Evolutionary conservation across 2,888 invertebrate genomes (phyloP), one percentile per base, ranked within the genome.

Genomic region (Ichneumon xanthorius): DNA sequence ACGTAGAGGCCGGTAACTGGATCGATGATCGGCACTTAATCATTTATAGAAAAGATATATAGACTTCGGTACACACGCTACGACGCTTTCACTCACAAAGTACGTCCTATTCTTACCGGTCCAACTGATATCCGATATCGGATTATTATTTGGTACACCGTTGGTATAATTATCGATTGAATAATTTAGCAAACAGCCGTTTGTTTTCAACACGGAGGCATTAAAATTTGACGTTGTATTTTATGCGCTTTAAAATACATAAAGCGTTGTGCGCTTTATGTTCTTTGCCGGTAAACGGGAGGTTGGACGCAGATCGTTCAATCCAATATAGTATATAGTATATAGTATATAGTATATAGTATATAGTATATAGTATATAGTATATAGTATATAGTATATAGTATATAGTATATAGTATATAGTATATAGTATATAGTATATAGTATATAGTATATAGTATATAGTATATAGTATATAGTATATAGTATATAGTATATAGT

Each of bases 21-120:
- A 85, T 85, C 85, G 85, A 85, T 85, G 37, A 65, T 81, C 68
- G 72, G 67, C 70, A 82, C 65, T 82, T 82, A 75, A 85, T 82
- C 82, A 82, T 82, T 75, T 22, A 82, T 73, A 79, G 53, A 53
- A 78, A 63, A 75, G 33, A 70, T 81, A 68, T 55, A 77, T 33
- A 81, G 63, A 50, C 72, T 65, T 63, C 65, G 58, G 58, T 61
- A 82, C 58, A 19, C 22, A 53, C 14, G 22, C 50, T 11, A n/a
- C 16, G 22, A 9, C 48, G 37, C 55, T 50, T 80, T 72, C 65
- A 71, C 71, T 79, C 65, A 37, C 37, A 65, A 76, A 76, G 19
- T 58, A 22, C 37, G 7, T 16, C 14, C 16, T 48, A 16, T 48
- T 48, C 16, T 48, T 48, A 48, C 16, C 45, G 16, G 16, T 16